Conservation (phyloP, 2,888 invertebrate genomes). For the Cylloceria caligata region DNA sequence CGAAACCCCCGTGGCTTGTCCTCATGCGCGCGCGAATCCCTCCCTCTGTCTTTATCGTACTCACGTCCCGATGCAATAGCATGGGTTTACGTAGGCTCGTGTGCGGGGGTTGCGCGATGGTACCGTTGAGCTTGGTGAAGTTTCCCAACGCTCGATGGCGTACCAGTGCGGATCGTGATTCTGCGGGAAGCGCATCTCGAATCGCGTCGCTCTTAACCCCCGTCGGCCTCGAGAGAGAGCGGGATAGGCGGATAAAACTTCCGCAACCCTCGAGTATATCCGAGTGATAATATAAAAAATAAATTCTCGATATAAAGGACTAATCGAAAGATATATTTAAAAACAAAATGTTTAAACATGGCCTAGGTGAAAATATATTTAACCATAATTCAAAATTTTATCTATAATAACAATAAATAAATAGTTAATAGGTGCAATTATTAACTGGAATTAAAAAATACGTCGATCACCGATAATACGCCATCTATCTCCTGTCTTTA, state of each 20-base stretch:
- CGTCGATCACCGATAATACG: neutral
- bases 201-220: constrained; percentile 57
- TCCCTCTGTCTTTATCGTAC: constrained; percentile 36
- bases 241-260: constrained; percentile 2
- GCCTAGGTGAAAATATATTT: constrained; percentile 8
- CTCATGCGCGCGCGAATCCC: constrained; percentile 60
- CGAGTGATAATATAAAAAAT: neutral
- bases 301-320: neutral
- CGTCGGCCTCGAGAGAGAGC: constrained; percentile 16
- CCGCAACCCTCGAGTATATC: too few relatives aligned
- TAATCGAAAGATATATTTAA: too few relatives aligned
- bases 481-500: neutral
- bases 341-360: too few relatives aligned
- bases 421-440: neutral
- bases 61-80: constrained; percentile 26
- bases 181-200: constrained; percentile 80
- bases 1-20: constrained; percentile 49
- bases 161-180: constrained; percentile 84
- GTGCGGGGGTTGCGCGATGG: constrained; percentile 71
- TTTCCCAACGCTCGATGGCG: constrained; percentile 83
- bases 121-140: constrained; percentile 75
- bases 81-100: constrained; percentile 50
- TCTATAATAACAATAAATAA: neutral
- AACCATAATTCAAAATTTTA: neutral
- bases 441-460: neutral